Evolutionary conservation across 2,797 vertebrate species (phyloP).

Genomic region (Pseudocheirus occidentalis): DNA sequence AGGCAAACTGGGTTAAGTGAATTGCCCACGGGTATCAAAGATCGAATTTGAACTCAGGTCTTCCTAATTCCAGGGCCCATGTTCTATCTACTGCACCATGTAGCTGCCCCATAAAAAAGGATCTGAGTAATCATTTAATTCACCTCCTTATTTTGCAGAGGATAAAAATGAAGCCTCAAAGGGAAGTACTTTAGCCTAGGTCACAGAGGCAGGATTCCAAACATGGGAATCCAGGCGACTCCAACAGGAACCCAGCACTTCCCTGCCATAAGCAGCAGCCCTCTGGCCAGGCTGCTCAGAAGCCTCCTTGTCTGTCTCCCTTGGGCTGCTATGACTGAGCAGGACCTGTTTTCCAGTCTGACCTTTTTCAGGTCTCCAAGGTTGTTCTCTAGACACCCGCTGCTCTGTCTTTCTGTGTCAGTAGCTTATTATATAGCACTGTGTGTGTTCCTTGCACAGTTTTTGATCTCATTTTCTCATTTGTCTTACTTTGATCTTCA

Average conservation of each 20-base stretch:
- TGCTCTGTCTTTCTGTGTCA: not conserved
- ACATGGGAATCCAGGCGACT: not conserved
- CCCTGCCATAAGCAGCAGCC: not conserved
- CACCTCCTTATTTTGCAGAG: not conserved
- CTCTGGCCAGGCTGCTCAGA: not conserved
- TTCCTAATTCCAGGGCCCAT: not conserved
- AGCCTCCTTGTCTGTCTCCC: not conserved
- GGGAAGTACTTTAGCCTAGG: not conserved
- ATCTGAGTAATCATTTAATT: not conserved
- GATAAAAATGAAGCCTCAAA: not conserved
- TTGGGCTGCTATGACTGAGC: not conserved
- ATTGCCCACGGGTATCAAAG: not conserved
- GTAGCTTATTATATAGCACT: not conserved
- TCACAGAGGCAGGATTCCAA: not conserved
- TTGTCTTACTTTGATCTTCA: not conserved
- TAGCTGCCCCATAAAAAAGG: not conserved
- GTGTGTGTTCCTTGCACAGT: not conserved
- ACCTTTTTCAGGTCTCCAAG: not conserved
- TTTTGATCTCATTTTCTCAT: not conserved
- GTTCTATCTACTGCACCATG: not conserved
- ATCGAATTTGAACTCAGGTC: not conserved
- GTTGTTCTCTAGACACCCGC: not conserved
- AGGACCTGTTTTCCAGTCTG: not conserved
- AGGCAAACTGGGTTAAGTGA: not conserved
- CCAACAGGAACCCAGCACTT: not conserved